Evolutionary conservation across 2,113 vertebrate species (phyloP).

Genomic region (Acrocephalus arundinaceus): DNA sequence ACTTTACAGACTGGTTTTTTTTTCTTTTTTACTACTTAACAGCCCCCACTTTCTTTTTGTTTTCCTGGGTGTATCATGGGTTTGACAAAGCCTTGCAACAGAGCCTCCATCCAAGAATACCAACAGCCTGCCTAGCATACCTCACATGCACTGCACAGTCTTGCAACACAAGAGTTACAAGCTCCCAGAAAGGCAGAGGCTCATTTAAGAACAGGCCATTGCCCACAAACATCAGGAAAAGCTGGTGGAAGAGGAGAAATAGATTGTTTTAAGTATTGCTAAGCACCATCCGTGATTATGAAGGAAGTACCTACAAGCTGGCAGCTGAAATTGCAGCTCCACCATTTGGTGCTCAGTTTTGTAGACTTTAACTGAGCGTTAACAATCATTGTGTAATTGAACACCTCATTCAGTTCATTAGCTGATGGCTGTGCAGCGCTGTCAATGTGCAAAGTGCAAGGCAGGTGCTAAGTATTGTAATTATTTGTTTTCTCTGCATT

Average conservation of each 20-base stretch:
- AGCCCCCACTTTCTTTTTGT: fast-evolving
- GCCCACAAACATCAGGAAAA: constrained; percentile 20
- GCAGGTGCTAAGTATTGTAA: constrained; percentile 39
- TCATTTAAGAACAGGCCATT: constrained; percentile 18
- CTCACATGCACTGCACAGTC: neutral
- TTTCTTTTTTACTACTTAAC: neutral
- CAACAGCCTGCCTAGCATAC: neutral
- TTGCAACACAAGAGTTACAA: constrained; percentile 11
- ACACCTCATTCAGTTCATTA: constrained; percentile 61
- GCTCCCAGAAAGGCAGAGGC: neutral
- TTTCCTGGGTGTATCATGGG: neutral
- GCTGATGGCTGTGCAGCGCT: constrained; percentile 39
- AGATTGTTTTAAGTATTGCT: constrained; percentile 35
- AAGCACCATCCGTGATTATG: neutral
- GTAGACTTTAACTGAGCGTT: constrained; percentile 57
- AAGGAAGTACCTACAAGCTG: neutral
- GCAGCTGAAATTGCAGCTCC: constrained; percentile 16
- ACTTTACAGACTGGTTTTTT: neutral
- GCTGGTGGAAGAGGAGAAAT: constrained; percentile 29
- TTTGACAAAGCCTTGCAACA: neutral
- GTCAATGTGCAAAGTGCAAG: constrained; percentile 22
- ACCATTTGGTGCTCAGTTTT: constrained; percentile 36
- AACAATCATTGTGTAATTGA: constrained; percentile 61
- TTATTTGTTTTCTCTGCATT: constrained; percentile 50
- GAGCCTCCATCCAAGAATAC: neutral